Conservation (phyloP, 2,888 invertebrate species). For the Cistogaster globosa region DNA sequence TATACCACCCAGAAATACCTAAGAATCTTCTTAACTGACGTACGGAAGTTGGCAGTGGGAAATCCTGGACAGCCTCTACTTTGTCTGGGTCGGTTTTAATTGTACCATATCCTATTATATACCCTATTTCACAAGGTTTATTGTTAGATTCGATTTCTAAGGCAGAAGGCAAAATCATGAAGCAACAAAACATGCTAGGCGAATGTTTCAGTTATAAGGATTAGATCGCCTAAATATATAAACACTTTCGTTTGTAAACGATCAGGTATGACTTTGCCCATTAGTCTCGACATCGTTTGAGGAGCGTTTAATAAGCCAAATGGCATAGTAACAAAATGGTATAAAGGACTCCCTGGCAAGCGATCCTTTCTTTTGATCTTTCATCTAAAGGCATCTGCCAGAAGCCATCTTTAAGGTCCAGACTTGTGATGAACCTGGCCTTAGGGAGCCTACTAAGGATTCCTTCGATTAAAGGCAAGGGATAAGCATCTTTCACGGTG, state of each 20-base stretch:
- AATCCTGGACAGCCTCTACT: slow-evolving; percentile 20
- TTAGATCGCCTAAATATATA: slow-evolving; percentile 40
- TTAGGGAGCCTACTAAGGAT: slow-evolving; percentile 35
- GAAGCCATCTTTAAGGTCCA: too few relatives aligned
- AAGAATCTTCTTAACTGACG: slow-evolving; percentile 45
- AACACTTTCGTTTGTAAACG: slow-evolving; percentile 17
- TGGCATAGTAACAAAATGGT: slow-evolving; percentile 27
- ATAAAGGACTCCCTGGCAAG: slow-evolving; percentile 28
- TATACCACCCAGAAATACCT: slow-evolving; percentile 9
- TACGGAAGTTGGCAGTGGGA: slow-evolving; percentile 34
- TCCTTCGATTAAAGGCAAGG: slow-evolving; percentile 28
- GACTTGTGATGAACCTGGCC: slow-evolving; percentile 44
- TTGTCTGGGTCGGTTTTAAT: slow-evolving; percentile 52
- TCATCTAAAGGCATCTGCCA: slow-evolving; percentile 36
- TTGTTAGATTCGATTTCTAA: background rate
- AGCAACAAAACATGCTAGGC: slow-evolving; percentile 27
- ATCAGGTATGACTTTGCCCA: slow-evolving; percentile 18
- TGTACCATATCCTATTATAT: background rate
- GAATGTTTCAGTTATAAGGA: slow-evolving; percentile 41
- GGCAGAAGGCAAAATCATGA: slow-evolving; percentile 7
- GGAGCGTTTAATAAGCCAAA: slow-evolving; percentile 30
- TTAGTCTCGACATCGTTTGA: slow-evolving; percentile 24
- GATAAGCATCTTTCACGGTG: slow-evolving; percentile 38
- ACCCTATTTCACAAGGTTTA: slow-evolving; percentile 4
- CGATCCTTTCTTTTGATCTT: slow-evolving; percentile 29